A percentile compares a stretch with the other conserved stretches of the same genome.
These are phyloP conservation scores for Drosophila borborema DNA, from an alignment of 2,888 invertebrate species.

Conservation along the genomic window DNA sequence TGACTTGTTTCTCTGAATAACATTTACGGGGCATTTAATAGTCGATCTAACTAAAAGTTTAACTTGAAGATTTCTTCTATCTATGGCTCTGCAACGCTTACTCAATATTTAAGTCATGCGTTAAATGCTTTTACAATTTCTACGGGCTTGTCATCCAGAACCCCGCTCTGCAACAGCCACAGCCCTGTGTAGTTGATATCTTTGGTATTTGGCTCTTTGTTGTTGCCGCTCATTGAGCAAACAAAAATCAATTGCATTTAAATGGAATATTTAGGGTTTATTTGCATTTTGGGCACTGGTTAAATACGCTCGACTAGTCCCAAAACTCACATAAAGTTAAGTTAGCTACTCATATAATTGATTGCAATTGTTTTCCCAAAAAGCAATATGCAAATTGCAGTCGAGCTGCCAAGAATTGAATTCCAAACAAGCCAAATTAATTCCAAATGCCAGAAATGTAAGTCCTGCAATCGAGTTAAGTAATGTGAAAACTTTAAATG, in stretches of 20 bases:
- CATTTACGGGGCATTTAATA: background rate
- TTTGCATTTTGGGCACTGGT: constrained; percentile 46
- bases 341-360: constrained; percentile 51
- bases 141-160: constrained; percentile 26
- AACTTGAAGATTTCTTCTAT: constrained; percentile 11
- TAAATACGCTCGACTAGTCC: constrained; percentile 25
- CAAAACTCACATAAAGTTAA: constrained; percentile 30
- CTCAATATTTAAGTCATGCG: constrained; percentile 57
- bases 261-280: constrained; percentile 50
- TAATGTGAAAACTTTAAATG: constrained; percentile 31
- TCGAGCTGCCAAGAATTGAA: constrained; percentile 24
- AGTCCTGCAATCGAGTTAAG: constrained; percentile 9
- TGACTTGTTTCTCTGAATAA: background rate
- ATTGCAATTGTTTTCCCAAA: constrained; percentile 45
- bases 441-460: constrained; percentile 7
- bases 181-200: constrained; percentile 21
- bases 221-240: constrained; percentile 52
- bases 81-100: constrained; percentile 16
- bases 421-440: constrained; percentile 20
- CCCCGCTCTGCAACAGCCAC: background rate
- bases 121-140: constrained; percentile 63
- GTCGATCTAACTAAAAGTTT: background rate
- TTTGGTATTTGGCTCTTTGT: constrained; percentile 49
- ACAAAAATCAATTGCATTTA: constrained; percentile 66
- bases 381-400: constrained; percentile 29